phyloP scores from a whole-genome alignment of 2,797 vertebrate genomes.

The Staurois parvus region DNA sequence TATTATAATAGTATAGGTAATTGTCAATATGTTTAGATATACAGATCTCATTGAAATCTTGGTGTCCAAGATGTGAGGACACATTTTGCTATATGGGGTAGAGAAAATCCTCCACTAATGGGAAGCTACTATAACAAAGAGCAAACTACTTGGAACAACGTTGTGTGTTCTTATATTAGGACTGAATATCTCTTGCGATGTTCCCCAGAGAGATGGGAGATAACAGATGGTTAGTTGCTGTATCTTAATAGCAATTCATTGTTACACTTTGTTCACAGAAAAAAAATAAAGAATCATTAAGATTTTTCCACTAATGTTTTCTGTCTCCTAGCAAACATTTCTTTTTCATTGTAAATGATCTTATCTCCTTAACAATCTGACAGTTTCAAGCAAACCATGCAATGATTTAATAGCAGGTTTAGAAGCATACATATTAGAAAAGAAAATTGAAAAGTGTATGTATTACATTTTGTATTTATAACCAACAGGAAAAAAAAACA shows the following conservation, averaged over 20 bases:
- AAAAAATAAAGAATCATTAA: conserved; percentile 44
- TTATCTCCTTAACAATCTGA: conserved; percentile 18
- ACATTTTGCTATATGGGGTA: background rate
- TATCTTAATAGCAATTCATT: conserved; percentile 45
- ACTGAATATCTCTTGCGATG: background rate
- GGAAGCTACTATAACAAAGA: background rate
- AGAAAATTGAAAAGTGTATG: background rate
- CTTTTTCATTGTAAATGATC: conserved; percentile 33
- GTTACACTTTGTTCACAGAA: conserved; percentile 26
- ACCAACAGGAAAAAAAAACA: background rate
- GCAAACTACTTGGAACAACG: conserved; percentile 8
- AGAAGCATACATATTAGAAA: background rate
- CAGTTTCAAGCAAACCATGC: conserved; percentile 11
- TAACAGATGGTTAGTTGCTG: conserved; percentile 36
- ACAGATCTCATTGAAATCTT: too few relatives aligned
- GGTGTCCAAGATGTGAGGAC: too few relatives aligned
- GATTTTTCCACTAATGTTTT: conserved; percentile 49
- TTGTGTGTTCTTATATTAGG: background rate
- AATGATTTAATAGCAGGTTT: conserved; percentile 10
- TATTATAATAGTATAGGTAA: too few relatives aligned
- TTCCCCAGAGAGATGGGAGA: background rate
- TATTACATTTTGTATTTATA: background rate
- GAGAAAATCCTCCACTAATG: background rate
- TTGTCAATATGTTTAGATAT: too few relatives aligned
- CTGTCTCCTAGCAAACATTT: conserved; percentile 42